Evolutionary conservation across 2,797 vertebrate species (phyloP).

Genomic region (Synaphobranchus kaupii): DNA sequence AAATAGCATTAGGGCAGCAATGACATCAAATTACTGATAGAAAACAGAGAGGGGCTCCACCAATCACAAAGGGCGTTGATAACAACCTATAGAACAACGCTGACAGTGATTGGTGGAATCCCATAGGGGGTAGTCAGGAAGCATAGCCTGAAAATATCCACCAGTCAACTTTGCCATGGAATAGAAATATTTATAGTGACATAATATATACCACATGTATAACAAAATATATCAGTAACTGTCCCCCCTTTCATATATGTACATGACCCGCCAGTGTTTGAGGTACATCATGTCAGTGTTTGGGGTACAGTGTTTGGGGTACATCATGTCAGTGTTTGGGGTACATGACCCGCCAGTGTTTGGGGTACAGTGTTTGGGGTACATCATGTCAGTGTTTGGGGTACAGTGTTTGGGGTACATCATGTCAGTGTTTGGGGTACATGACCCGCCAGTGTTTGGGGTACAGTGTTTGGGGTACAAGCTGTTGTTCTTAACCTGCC

Average conservation of each 20-base stretch:
- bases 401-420: neutral
- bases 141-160: no score
- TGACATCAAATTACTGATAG: neutral
- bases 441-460: no score
- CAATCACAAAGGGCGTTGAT: neutral
- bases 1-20: neutral
- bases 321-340: no score
- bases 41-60: neutral
- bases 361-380: neutral
- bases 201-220: neutral
- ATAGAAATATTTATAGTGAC: no score
- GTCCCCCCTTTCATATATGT: no score
- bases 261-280: no score
- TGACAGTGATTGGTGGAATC: neutral
- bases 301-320: neutral
- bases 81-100: neutral
- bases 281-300: no score
- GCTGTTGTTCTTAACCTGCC: conserved; percentile 75
- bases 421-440: no score
- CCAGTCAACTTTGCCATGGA: no score
- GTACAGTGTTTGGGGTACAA: neutral
- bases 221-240: neutral
- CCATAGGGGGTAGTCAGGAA: no score
- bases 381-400: no score
- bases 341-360: no score